Percentiles rank a stretch among this genome's conserved stretches.
Evolutionary conservation across 1,140 invertebrate genomes (phyloP).

Genomic region (Dreissena rostriformis): DNA sequence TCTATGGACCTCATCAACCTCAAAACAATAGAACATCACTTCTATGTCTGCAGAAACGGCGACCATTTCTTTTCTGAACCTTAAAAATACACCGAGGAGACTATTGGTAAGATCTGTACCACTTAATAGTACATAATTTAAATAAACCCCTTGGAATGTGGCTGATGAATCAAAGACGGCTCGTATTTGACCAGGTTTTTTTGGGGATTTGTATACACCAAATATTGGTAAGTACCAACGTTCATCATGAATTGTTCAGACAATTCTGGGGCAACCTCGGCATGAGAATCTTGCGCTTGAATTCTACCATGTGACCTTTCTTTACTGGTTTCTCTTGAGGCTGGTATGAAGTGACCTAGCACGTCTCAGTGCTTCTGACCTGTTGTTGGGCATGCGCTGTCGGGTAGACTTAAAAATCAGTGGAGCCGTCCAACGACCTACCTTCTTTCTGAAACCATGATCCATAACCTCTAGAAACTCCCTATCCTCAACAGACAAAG

Average conservation of each 20-base stretch:
- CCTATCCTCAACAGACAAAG: conserved; percentile 14
- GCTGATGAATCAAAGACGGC: too few species aligned
- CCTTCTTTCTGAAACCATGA: background rate
- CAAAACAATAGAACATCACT: conserved; percentile 54
- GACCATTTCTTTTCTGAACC: too few species aligned
- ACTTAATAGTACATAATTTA: conserved; percentile 11
- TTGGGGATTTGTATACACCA: conserved; percentile 57
- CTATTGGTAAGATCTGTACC: too few species aligned
- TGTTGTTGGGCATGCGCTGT: too few species aligned
- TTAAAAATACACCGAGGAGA: too few species aligned
- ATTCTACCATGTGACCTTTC: background rate
- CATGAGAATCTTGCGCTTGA: conserved; percentile 20
- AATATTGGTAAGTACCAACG: conserved; percentile 58
- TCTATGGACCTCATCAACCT: conserved; percentile 10
- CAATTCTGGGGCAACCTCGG: conserved; percentile 37
- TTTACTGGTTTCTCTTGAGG: conserved; percentile 32
- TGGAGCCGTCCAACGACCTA: conserved; percentile 19
- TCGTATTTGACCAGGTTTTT: too few species aligned
- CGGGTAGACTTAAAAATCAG: conserved; percentile 16
- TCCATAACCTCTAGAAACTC: too few species aligned
- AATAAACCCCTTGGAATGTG: conserved; percentile 54
- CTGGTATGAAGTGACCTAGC: too few species aligned
- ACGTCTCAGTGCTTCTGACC: too few species aligned
- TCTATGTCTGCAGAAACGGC: too few species aligned
- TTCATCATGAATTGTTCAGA: background rate